Base-by-base conservation (phyloP, 1,140 invertebrate species). In the Aphaenogaster floridana region DNA sequence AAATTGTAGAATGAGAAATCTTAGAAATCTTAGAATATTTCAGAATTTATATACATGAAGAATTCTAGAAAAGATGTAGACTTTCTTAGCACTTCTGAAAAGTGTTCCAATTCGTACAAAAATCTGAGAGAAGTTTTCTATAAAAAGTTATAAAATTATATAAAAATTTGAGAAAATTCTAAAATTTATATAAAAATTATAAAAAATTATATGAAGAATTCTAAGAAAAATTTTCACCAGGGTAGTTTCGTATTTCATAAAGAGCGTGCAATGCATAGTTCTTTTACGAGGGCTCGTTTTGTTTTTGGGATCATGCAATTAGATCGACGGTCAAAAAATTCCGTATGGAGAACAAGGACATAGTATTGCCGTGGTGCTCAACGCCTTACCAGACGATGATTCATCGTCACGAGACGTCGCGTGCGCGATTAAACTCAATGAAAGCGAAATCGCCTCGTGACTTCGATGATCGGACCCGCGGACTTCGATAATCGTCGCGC, bases 371-470 rank as follows among this genome's bases (percentile, higher is more conserved):
- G 42, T 84, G 71, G 59, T 74, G 71, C 69, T 76, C 39, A 39
- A 52, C 42, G 34, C 4, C 45, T 34, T 34, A 39, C 13, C 28
- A 39, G 45, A 50, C n/a, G 50, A 61, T 89, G 91, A 91, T 88
- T 91, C 91, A 89, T 79, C 77, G 77, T 78, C 71, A 87, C 86
- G 81, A 54, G 86, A 87, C 69, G 83, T 89, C 83, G 90, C 90
- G 88, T 91, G 91, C 45, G 63, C 77, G 64, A 91, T 91, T 91
- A 90, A 91, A 72, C 89, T 86, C 63, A 72, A 86, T 90, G 86
- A 90, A 90, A 89, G 63, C 61, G 86, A 86, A 74, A 86, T 48
- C 52, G 84, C 21, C 80, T 88, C 86, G 69, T 81, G 42, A 88
- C 86, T 78, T 72, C 36, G 42, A 45, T 72, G 21, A 45, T 69